phyloP scores from a whole-genome alignment of 2,797 vertebrate genomes.

The Sandelia bainsii region DNA sequence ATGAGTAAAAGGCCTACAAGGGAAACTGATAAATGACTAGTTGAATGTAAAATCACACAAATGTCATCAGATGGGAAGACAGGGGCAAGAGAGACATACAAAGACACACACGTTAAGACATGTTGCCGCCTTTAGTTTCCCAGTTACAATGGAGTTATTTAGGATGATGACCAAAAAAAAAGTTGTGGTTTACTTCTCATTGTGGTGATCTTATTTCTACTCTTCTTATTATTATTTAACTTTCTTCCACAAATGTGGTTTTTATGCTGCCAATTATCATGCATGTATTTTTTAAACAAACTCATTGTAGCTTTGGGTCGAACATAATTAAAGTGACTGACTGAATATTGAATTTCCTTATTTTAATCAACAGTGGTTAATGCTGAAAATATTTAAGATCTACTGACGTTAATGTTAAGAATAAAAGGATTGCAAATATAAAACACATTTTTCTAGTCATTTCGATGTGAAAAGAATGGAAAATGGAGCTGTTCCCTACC shows the following conservation, averaged over 20 bases:
- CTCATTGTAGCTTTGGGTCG: background rate
- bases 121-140: no score
- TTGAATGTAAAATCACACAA: conserved; percentile 4
- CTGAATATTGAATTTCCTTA: no score
- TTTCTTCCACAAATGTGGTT: no score
- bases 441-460: background rate
- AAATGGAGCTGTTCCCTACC: conserved; percentile 11
- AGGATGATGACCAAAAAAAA: no score
- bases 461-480: conserved; percentile 29
- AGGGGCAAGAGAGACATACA: background rate
- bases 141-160: no score
- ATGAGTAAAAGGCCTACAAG: conserved; percentile 14
- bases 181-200: background rate
- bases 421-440: background rate
- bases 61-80: background rate
- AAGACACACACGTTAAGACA: background rate
- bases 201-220: background rate
- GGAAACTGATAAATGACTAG: conserved; percentile 2
- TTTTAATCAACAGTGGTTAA: no score
- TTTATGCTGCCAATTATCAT: background rate
- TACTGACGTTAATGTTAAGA: background rate
- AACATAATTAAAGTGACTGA: no score
- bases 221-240: no score
- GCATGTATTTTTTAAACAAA: background rate
- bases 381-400: background rate